These are phyloP conservation scores for Anoplolepis gracilipes DNA, from an alignment of 1,140 invertebrate genomes.

Conservation along the genomic window DNA sequence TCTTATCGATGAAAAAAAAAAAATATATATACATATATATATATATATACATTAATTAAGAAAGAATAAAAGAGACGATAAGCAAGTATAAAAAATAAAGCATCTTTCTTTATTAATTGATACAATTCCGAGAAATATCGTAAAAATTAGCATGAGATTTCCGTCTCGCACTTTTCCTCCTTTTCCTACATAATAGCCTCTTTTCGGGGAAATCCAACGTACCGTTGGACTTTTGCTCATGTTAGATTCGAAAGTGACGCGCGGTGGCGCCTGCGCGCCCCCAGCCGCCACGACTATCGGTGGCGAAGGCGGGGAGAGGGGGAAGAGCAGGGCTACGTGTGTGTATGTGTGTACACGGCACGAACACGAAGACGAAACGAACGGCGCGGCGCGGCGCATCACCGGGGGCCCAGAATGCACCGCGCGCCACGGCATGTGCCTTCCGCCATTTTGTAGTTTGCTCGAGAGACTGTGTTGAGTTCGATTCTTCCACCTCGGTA, in stretches of 20 bases:
- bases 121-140: neutral
- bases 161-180: neutral
- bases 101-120: too few relatives aligned
- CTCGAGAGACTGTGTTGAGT: conserved; percentile 88
- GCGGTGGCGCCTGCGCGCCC: conserved; percentile 24
- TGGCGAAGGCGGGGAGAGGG: too few relatives aligned
- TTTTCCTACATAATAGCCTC: neutral
- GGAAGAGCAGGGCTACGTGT: too few relatives aligned
- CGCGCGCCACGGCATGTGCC: conserved; percentile 89
- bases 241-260: conserved; percentile 54
- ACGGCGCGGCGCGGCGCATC: conserved; percentile 68
- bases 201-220: neutral
- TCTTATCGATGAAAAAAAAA: too few relatives aligned
- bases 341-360: too few relatives aligned
- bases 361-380: too few relatives aligned
- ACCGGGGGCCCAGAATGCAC: conserved; percentile 85
- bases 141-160: neutral
- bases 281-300: too few relatives aligned
- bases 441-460: conserved; percentile 90
- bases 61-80: too few relatives aligned
- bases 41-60: too few relatives aligned
- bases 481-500: conserved; percentile 85
- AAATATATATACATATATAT: too few relatives aligned
- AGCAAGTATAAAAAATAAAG: too few relatives aligned
- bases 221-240: neutral